Percentiles rank a stretch among this genome's conserved stretches.
Conservation (phyloP, 2,888 invertebrate genomes). For the Catonia carolina region DNA sequence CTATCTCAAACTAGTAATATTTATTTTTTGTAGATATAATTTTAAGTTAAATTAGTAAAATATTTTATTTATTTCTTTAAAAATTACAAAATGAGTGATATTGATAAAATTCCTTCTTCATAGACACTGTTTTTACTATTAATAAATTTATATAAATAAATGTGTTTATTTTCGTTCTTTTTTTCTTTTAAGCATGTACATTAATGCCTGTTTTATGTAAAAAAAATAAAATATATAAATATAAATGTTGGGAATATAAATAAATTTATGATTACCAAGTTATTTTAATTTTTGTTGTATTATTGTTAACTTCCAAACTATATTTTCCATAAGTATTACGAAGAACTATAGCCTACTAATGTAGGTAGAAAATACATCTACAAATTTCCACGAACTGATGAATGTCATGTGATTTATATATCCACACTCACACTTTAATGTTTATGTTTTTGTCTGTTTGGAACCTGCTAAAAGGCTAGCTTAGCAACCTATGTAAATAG, state of each 20-base stretch:
- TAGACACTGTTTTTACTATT: conserved; percentile 4
- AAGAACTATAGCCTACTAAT: too few relatives aligned
- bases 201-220: conserved; percentile 18
- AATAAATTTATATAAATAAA: conserved; percentile 3
- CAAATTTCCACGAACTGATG: too few relatives aligned
- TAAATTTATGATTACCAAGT: conserved; percentile 33
- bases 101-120: conserved; percentile 13
- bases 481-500: too few relatives aligned
- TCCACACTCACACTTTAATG: too few relatives aligned
- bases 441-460: too few relatives aligned
- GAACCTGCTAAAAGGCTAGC: too few relatives aligned
- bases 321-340: too few relatives aligned
- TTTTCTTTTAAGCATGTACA: conserved; percentile 21
- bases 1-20: too few relatives aligned
- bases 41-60: conserved; percentile 20
- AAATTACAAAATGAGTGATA: conserved; percentile 6
- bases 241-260: conserved; percentile 32
- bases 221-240: conserved; percentile 27
- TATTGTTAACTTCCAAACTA: background rate
- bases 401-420: too few relatives aligned
- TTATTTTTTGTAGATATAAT: conserved; percentile 1
- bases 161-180: conserved; percentile 17
- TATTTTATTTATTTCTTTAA: conserved; percentile 23
- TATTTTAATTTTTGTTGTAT: conserved; percentile 26
- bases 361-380: too few relatives aligned